Percentiles rank a stretch among this genome's conserved stretches.
Conservation (phyloP, 2,797 vertebrate species). For the Melanotaenia pygmaea region DNA sequence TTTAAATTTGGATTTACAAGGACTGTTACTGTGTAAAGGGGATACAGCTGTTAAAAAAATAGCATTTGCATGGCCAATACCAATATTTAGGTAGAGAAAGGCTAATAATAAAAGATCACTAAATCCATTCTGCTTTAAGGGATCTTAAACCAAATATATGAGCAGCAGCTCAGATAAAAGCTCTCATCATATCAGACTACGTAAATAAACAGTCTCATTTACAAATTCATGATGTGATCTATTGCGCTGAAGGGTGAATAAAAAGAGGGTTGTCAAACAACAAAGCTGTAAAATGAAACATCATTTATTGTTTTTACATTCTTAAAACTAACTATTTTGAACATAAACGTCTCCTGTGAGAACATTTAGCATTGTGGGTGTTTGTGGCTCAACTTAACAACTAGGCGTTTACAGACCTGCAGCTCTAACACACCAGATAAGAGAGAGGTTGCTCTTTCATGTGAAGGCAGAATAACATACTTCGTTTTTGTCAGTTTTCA, state of each 20-base stretch:
- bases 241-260: neutral
- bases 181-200: neutral
- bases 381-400: no score
- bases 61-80: neutral
- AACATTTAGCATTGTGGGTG: no score
- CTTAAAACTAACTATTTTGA: no score
- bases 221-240: neutral
- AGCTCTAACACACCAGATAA: no score
- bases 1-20: no score
- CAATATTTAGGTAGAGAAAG: neutral
- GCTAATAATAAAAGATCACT: neutral
- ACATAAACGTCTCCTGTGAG: no score
- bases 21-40: no score
- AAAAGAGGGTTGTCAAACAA: neutral
- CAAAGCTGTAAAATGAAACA: neutral
- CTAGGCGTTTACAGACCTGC: no score
- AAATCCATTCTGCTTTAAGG: neutral
- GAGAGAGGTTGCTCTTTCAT: no score
- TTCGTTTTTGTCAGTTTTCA: no score
- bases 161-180: neutral
- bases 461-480: no score
- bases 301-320: neutral
- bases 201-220: neutral
- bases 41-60: neutral
- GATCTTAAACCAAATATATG: neutral